Evolutionary conservation across 2,888 invertebrate genomes (phyloP).

Genomic region (Myopa testacea): DNA sequence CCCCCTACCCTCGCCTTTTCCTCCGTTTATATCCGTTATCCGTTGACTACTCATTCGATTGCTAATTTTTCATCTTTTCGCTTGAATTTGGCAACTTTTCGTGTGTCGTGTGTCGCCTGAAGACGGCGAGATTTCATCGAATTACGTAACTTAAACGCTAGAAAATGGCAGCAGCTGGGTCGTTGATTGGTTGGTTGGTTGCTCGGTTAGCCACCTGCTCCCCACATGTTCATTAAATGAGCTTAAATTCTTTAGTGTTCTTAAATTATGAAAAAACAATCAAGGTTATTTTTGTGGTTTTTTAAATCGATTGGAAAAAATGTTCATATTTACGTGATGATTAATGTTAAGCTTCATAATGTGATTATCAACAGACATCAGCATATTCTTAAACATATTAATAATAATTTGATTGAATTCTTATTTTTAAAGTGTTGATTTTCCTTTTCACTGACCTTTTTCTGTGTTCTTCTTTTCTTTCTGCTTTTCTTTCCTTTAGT

Average conservation of each 20-base stretch:
- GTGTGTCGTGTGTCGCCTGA: not conserved
- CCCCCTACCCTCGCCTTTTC: no score
- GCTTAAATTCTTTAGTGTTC: not conserved
- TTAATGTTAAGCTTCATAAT: not conserved
- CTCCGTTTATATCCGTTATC: no score
- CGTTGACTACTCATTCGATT: not conserved
- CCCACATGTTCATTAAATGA: not conserved
- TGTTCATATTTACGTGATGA: not conserved
- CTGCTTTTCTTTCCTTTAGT: slow-evolving; percentile 74
- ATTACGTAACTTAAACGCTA: slow-evolving; percentile 20
- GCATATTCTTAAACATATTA: no score
- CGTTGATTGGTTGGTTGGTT: not conserved
- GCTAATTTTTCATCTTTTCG: not conserved
- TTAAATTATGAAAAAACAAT: not conserved
- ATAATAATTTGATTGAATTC: no score
- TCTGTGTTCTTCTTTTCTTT: not conserved
- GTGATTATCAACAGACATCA: no score
- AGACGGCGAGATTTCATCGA: not conserved
- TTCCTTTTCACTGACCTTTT: not conserved
- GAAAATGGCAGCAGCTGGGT: slow-evolving; percentile 28
- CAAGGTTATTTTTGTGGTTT: not conserved
- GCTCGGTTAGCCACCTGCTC: not conserved
- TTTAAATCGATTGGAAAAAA: not conserved
- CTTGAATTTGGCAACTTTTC: not conserved
- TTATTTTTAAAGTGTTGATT: no score